Conservation (phyloP, 2,888 invertebrate species). For the Chloroclysta siterata region DNA sequence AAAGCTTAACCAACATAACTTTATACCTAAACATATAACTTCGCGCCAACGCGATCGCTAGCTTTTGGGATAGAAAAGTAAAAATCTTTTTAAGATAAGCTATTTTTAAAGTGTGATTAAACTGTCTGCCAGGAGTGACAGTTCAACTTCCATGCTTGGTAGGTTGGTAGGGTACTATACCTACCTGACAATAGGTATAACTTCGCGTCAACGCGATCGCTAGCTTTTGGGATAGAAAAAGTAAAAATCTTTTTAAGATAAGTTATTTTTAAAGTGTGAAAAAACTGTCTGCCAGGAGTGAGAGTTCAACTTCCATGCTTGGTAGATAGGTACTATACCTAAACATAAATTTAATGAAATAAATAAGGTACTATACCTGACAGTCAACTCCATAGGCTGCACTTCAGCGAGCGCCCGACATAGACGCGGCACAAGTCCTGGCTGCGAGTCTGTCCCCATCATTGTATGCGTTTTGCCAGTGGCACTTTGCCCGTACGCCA, state of each 20-base stretch:
- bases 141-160: no score
- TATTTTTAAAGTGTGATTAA: no score
- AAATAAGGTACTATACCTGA: conserved; percentile 59
- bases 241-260: no score
- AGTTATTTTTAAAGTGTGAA: no score
- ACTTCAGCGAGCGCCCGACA: conserved; percentile 66
- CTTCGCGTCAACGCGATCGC: not conserved
- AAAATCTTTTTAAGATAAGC: no score
- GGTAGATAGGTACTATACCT: not conserved
- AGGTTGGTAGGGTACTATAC: no score
- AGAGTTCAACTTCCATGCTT: no score
- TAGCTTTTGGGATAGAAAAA: no score
- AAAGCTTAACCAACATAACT: not conserved
- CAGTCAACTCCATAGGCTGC: conserved; percentile 59
- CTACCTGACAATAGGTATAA: not conserved
- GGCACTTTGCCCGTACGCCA: conserved; percentile 91
- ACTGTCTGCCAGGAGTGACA: no score
- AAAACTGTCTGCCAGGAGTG: no score
- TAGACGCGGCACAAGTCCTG: conserved; percentile 73
- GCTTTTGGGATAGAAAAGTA: no score
- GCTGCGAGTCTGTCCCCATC: conserved; percentile 85
- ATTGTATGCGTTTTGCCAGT: conserved; percentile 92
- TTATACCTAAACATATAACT: not conserved
- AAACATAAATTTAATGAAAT: no score
- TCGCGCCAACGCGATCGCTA: not conserved